A percentile compares a stretch with the other conserved stretches of the same genome.
phyloP scores from a whole-genome alignment of 2,113 vertebrate genomes.

The Oreochromis tanganicae region DNA sequence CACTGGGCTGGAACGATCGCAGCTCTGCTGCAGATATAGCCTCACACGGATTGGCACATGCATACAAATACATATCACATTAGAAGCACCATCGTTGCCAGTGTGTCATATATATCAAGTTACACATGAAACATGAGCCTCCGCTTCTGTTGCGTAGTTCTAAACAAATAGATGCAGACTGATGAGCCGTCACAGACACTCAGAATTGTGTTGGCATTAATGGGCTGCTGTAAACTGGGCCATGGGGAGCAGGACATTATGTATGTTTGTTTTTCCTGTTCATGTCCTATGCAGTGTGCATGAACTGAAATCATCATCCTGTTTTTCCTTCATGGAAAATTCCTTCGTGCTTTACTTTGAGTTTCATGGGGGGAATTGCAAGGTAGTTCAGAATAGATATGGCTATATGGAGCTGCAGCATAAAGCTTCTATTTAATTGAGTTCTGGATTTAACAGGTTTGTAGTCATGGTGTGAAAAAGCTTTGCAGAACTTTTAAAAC shows the following conservation, averaged over 20 bases:
- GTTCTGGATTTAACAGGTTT: not conserved
- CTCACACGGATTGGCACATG: not conserved
- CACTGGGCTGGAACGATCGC: not conserved
- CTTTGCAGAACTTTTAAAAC: not conserved
- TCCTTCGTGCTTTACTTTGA: not conserved
- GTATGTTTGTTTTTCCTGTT: not conserved
- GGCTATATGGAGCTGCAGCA: fast-evolving
- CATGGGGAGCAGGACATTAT: not conserved
- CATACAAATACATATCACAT: not conserved
- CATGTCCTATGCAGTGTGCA: not conserved
- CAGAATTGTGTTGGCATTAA: not conserved
- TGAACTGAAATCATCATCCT: not conserved
- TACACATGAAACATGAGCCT: not conserved
- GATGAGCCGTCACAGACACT: not conserved
- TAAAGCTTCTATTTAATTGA: not conserved
- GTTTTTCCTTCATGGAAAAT: not conserved
- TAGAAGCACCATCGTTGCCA: not conserved
- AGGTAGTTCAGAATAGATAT: not conserved
- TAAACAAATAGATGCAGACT: not conserved
- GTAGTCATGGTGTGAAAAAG: fast-evolving
- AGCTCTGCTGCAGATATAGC: not conserved
- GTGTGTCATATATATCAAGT: not conserved
- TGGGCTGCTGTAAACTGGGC: not conserved
- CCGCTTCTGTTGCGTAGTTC: not conserved
- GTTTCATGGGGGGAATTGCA: not conserved